A percentile compares a stretch with the other conserved stretches of the same genome.
Conservation (phyloP, 2,888 invertebrate genomes). For the Mythimna pallens region DNA sequence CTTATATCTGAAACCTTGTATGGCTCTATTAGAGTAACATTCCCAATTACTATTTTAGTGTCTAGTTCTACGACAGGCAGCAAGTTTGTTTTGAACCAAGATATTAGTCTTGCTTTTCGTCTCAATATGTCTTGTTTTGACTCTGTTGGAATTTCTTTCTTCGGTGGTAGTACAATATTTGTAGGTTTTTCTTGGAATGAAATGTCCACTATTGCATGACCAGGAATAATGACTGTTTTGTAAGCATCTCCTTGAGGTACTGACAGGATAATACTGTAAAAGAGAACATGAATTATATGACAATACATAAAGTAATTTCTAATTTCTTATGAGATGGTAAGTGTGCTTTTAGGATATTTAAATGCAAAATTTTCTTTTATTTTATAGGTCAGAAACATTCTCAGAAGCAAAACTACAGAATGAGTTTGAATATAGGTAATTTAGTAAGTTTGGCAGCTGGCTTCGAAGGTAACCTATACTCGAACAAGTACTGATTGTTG, state of each 20-base stretch:
- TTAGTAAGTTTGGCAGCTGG: neutral
- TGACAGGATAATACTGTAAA: conserved; percentile 82
- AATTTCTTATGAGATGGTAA: neutral
- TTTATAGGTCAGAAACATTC: neutral
- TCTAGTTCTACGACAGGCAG: conserved; percentile 77
- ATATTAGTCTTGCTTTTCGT: conserved; percentile 75
- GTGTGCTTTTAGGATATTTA: neutral
- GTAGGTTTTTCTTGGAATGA: conserved; percentile 58
- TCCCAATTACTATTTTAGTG: conserved; percentile 79
- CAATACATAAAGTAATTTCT: neutral
- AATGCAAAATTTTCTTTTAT: neutral
- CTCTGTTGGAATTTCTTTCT: conserved; percentile 52
- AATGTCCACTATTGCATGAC: conserved; percentile 78
- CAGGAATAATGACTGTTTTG: conserved; percentile 79
- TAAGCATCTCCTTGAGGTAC: conserved; percentile 71
- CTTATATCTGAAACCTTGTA: conserved; percentile 79
- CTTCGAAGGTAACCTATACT: neutral
- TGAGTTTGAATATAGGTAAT: neutral
- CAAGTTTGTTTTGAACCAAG: conserved; percentile 82
- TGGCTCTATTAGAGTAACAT: conserved; percentile 80
- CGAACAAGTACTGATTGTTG: neutral
- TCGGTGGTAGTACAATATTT: conserved; percentile 65
- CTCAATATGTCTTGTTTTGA: conserved; percentile 63
- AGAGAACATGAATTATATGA: conserved; percentile 13
- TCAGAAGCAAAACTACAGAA: neutral